Percentiles rank a stretch among this genome's conserved stretches.
Conservation (phyloP, 1,140 invertebrate genomes). For the Apolygus lucorum region DNA sequence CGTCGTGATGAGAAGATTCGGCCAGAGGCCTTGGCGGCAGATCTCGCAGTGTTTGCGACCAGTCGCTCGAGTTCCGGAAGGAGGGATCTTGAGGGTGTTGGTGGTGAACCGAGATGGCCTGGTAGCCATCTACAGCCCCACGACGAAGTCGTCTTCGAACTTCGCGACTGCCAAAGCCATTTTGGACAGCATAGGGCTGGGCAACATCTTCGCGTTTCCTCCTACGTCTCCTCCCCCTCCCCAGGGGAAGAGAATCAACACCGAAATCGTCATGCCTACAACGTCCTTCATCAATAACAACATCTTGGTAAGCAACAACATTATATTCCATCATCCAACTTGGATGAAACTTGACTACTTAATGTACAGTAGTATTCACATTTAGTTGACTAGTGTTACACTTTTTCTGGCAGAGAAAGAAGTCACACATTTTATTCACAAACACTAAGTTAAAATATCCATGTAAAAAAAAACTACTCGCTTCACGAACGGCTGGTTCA, state of each 20-base stretch:
- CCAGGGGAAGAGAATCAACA: constrained; percentile 45
- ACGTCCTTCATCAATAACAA: constrained; percentile 41
- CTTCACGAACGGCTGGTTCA: no score
- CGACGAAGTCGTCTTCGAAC: not conserved
- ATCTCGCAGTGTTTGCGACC: constrained; percentile 53
- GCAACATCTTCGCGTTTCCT: not conserved
- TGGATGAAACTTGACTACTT: no score
- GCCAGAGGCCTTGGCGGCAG: constrained; percentile 53
- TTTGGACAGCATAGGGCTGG: constrained; percentile 22
- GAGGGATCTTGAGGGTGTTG: constrained; percentile 51
- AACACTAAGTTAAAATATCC: no score
- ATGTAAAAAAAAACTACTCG: no score
- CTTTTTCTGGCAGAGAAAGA: no score
- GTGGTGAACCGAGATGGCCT: constrained; percentile 55
- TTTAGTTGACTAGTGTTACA: no score
- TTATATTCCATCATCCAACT: no score
- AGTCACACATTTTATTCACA: no score
- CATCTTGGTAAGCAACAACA: constrained; percentile 38
- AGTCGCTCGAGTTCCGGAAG: constrained; percentile 49
- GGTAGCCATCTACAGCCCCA: constrained; percentile 55
- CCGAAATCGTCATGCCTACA: constrained; percentile 50
- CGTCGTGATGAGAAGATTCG: constrained; percentile 51
- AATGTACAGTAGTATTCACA: no score
- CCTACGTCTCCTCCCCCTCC: constrained; percentile 6
- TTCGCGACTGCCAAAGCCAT: constrained; percentile 24